Conservation (phyloP, 2,113 vertebrate species). For the Myrmecophaga tridactyla region DNA sequence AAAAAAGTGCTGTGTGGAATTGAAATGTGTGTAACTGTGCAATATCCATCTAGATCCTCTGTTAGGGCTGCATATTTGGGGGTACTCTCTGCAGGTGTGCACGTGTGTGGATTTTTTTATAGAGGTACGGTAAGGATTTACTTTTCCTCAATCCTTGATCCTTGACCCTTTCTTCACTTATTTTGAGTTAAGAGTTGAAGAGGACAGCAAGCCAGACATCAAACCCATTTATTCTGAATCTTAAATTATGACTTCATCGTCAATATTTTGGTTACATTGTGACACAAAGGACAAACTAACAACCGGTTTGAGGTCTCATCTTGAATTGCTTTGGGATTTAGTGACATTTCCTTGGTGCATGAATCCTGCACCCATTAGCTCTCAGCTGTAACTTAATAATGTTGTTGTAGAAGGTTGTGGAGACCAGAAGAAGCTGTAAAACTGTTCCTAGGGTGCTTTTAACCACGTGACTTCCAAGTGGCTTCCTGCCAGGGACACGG, state of each 20-base stretch:
- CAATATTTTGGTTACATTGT: constrained; percentile 78
- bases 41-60: background rate
- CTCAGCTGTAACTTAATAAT: constrained; percentile 15
- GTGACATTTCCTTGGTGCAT: constrained; percentile 62
- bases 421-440: background rate
- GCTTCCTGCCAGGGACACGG: background rate
- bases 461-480: background rate
- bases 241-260: constrained; percentile 74
- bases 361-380: constrained; percentile 35
- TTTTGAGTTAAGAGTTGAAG: background rate
- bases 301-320: constrained; percentile 73
- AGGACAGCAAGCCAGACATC: constrained; percentile 71
- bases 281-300: constrained; percentile 75
- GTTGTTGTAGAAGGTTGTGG: background rate
- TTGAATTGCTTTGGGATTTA: constrained; percentile 66
- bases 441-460: constrained; percentile 18
- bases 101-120: background rate
- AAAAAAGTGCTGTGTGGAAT: background rate
- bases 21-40: background rate
- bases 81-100: background rate
- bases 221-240: constrained; percentile 80
- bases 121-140: background rate
- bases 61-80: background rate
- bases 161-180: background rate
- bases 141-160: background rate